Base-by-base conservation (phyloP, 2,888 invertebrate species). In the Macaria notata region DNA sequence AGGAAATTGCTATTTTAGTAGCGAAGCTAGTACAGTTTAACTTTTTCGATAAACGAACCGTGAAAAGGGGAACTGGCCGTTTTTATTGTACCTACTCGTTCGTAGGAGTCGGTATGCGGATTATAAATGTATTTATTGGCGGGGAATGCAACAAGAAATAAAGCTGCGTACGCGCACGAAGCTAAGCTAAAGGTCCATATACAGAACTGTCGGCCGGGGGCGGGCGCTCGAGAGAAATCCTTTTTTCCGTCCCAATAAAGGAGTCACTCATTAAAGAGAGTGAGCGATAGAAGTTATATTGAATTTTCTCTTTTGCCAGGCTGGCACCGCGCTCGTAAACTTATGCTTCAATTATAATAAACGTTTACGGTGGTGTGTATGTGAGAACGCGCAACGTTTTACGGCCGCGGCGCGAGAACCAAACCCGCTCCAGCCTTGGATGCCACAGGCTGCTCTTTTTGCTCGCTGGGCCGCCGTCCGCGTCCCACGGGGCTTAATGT, bases 341-440 rank as follows among this genome's bases (percentile, higher is more conserved):
- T 77, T 84, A 83, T 83, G 81, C 78, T 85, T 87, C 83, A 87
- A 88, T 89, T 88, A 88, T 86, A 85, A 84, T 86, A 86, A 86
- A 84, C 81, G 81, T 84, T 84, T 80, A 84, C 79, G 76, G 80
- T 78, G 79, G 75, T 73, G 83, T 78, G 77, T 75, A 82, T 84
- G 84, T 86, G 86, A 79, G 84, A 84, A 80, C 75, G 84, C 74
- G 76, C 76, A 59, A 74, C 78, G 81, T 85, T 88, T 87, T 86
- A 88, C 83, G 80, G 76, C 63, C 72, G 69, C 67, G 68, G 67
- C 73, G 78, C 76, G 81, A 75, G 80, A 78, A 79, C 77, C 75
- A 43, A 50, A 50, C 31, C 72, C 61, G 72, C 73, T 73, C 72
- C 69, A 70, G 69, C 69, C 71, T 70, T 73, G 75, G 78, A 83